These are phyloP conservation scores for Drosophila melanosoma DNA, from an alignment of 2,888 invertebrate genomes.

Conservation along the genomic window DNA sequence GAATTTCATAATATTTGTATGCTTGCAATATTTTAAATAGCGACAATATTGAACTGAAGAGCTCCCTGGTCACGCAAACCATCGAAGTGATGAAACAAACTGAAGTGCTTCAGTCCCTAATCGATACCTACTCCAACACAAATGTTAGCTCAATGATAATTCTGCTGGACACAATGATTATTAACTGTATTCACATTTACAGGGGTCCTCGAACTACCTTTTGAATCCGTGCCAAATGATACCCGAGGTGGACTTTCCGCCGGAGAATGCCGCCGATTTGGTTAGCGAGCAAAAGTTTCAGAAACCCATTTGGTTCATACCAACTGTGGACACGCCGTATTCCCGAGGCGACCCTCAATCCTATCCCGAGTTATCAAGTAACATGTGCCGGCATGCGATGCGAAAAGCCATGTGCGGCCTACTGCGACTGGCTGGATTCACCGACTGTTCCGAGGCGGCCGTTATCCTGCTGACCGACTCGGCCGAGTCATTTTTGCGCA, in stretches of 20 bases:
- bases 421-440: slow-evolving; percentile 83
- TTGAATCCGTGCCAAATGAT: slow-evolving; percentile 84
- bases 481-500: slow-evolving; percentile 81
- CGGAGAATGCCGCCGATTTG: slow-evolving; percentile 83
- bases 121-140: slow-evolving; percentile 84
- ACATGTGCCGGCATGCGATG: slow-evolving; percentile 73
- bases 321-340: slow-evolving; percentile 81
- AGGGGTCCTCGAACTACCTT: slow-evolving; percentile 83
- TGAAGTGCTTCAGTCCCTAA: slow-evolving; percentile 83
- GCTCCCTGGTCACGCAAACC: slow-evolving; percentile 84
- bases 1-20: background rate
- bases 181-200: slow-evolving; percentile 7
- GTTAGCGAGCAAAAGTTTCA: slow-evolving; percentile 81
- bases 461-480: slow-evolving; percentile 82
- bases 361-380: slow-evolving; percentile 73
- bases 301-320: slow-evolving; percentile 84
- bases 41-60: slow-evolving; percentile 76
- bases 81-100: slow-evolving; percentile 85
- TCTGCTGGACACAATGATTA: background rate
- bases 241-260: slow-evolving; percentile 84
- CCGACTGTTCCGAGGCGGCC: slow-evolving; percentile 82
- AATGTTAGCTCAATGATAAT: slow-evolving; percentile 66
- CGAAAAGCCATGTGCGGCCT: slow-evolving; percentile 83
- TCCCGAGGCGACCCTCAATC: slow-evolving; percentile 77
- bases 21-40: slow-evolving; percentile 42